These are phyloP conservation scores for Rhineura floridana DNA, from an alignment of 2,113 vertebrate genomes.

Conservation along the genomic window DNA sequence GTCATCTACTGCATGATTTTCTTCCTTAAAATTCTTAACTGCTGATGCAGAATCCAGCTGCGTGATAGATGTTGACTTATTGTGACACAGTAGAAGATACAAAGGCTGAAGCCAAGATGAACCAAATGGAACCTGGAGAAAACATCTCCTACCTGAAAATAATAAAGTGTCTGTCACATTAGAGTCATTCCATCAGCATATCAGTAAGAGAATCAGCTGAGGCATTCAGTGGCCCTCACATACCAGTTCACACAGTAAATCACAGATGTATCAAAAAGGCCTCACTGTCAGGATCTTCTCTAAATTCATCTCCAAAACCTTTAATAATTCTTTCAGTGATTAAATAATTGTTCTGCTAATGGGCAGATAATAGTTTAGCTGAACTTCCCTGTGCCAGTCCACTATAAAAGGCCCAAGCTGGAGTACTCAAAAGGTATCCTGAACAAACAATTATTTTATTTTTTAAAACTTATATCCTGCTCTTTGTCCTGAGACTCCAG, in stretches of 20 bases:
- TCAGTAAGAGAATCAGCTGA: background rate
- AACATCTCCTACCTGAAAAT: conserved; percentile 38
- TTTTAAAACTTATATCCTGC: too few species aligned
- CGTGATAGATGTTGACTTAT: conserved; percentile 58
- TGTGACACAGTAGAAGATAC: conserved; percentile 74
- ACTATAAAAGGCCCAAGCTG: background rate
- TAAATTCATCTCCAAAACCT: background rate
- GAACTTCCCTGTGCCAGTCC: background rate
- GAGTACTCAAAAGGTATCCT: background rate
- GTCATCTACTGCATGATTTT: conserved; percentile 61
- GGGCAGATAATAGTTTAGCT: background rate
- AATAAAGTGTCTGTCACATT: background rate
- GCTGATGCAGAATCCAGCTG: conserved; percentile 50
- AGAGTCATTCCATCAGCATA: background rate
- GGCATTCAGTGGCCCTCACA: background rate
- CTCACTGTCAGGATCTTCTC: background rate
- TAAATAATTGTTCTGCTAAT: background rate
- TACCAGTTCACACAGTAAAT: background rate
- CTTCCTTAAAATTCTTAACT: conserved; percentile 35
- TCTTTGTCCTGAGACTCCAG: too few species aligned
- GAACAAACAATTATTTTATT: background rate
- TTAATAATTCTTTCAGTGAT: background rate
- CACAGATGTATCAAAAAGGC: background rate
- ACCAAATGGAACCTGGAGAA: conserved; percentile 17
- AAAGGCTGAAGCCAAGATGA: conserved; percentile 49